Percentiles rank a stretch among this genome's conserved stretches.
phyloP scores from a whole-genome alignment of 2,888 invertebrate genomes.

The Portevinia maculata region DNA sequence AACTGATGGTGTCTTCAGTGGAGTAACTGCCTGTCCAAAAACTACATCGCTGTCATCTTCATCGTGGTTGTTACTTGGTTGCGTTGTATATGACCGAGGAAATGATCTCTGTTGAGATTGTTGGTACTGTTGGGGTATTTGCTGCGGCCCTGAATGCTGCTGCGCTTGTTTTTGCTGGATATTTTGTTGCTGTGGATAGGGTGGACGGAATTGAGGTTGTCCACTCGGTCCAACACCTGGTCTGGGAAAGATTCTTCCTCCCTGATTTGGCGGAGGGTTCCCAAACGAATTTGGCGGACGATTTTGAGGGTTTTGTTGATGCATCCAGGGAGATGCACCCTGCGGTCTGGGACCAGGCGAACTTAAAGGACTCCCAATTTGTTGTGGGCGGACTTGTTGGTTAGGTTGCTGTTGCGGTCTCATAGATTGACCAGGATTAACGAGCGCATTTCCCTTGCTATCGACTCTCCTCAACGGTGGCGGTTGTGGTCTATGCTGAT shows the following conservation, averaged over 20 bases:
- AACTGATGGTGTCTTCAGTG: conserved; percentile 76
- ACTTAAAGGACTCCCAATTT: conserved; percentile 77
- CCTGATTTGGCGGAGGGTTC: conserved; percentile 72
- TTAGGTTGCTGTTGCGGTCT: conserved; percentile 77
- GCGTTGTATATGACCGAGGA: conserved; percentile 75
- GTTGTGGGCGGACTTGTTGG: conserved; percentile 78
- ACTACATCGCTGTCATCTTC: conserved; percentile 82
- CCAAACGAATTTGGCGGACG: conserved; percentile 77
- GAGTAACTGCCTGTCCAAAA: conserved; percentile 81
- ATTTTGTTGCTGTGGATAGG: conserved; percentile 68
- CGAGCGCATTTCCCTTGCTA: conserved; percentile 82
- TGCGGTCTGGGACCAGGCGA: conserved; percentile 79
- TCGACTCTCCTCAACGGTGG: conserved; percentile 83
- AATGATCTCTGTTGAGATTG: conserved; percentile 75
- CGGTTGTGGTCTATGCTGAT: conserved; percentile 77
- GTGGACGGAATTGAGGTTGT: conserved; percentile 79
- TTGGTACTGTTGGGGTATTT: conserved; percentile 74
- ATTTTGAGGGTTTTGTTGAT: conserved; percentile 74
- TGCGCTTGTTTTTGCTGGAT: conserved; percentile 75
- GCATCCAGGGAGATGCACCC: conserved; percentile 79
- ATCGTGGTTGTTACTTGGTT: conserved; percentile 75
- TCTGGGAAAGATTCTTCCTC: conserved; percentile 75
- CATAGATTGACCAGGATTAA: conserved; percentile 76
- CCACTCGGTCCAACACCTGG: conserved; percentile 72
- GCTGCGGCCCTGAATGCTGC: conserved; percentile 74